These are phyloP conservation scores for Streblospio benedicti DNA, from an alignment of 1,140 invertebrate genomes.

Conservation along the genomic window DNA sequence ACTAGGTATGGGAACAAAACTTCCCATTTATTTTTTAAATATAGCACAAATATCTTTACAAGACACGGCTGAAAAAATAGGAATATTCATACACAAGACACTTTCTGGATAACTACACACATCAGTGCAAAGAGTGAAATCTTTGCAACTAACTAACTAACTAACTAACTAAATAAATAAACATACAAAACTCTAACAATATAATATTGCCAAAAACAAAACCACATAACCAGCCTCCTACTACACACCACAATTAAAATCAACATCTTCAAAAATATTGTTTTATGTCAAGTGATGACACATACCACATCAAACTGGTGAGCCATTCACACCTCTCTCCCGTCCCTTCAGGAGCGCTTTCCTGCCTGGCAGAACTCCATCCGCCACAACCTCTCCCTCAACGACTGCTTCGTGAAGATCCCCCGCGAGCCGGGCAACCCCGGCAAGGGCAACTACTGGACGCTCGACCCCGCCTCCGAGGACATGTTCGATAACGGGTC, in stretches of 20 bases:
- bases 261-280: neutral
- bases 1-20: no score
- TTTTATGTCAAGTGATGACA: no score
- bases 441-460: conserved; percentile 94
- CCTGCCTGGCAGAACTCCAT: conserved; percentile 71
- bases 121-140: no score
- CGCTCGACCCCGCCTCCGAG: conserved; percentile 87
- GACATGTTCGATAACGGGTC: conserved; percentile 99
- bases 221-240: neutral
- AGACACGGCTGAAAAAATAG: no score
- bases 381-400: conserved; percentile 90
- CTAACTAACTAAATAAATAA: no score
- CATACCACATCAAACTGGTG: neutral
- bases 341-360: conserved; percentile 46
- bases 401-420: conserved; percentile 99
- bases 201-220: neutral
- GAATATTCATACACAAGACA: no score
- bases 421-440: conserved; percentile 95
- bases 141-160: no score
- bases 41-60: no score
- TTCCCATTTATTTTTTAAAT: no score
- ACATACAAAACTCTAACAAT: no score
- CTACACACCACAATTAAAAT: neutral
- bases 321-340: conserved; percentile 36
- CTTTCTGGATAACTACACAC: no score